Evolutionary conservation across 2,113 vertebrate genomes (phyloP), one percentile per base, ranked within the genome.

Genomic region (Melanotaenia duboulayi): DNA sequence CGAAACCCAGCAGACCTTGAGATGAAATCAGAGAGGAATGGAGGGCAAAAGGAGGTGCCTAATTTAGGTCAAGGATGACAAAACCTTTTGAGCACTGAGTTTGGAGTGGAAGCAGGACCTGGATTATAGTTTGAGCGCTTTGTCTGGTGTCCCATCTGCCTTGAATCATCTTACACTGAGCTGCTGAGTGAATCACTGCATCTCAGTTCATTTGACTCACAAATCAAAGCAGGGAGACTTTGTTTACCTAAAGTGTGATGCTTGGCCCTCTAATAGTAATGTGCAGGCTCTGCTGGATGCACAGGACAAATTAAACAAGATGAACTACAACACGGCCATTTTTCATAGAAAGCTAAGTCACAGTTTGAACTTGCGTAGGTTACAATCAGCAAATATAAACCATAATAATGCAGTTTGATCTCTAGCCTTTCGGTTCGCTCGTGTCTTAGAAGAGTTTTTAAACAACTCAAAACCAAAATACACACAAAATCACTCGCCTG

Each of bases 11-110:
- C 72, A 55, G 68, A 83, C 77, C 80, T 50, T 62, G 71, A 82
- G 67, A 80, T 76, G 74, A 83, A 83, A 83, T 81, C 75, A 69
- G 71, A 65, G 60, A 56, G 76, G 60, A 69, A 71, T 50, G 54
- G 66, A 74, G 65, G 69, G 22, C 5, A 4, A 72, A 19, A 28
- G 57, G 54, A 10, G 49, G 60, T 40, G n/a, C 71, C 64, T 76
- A 74, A 88, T 84, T 84, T 84, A 81, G 85, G 88, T 86, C 83
- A 82, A 78, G 73, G 78, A 75, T 86, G 85, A 84, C 83, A 78
- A 72, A 55, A 71, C 59, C 65, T 79, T 64, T 83, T 19, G 0
- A 74, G n/a, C 74, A 61, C 51, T 3, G 65, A 71, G 51, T 64
- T 4, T 11, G 24, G 14, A 82, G 63, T 32, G 54, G 49, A 65